Conservation (phyloP, 2,113 vertebrate species). For the Scomber japonicus region DNA sequence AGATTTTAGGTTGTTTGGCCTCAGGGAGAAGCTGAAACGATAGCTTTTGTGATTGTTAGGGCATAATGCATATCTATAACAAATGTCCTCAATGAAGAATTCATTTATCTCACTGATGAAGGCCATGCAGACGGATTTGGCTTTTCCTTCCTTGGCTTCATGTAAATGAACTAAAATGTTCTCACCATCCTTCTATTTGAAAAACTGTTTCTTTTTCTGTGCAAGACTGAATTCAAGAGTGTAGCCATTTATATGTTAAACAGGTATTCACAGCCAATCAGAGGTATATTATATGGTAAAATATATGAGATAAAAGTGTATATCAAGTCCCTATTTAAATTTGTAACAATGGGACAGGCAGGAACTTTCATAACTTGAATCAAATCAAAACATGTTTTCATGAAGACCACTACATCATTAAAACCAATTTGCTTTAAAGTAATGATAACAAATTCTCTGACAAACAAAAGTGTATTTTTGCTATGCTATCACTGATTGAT, state of each 20-base stretch:
- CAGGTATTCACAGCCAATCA: conserved; percentile 61
- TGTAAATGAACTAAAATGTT: conserved; percentile 46
- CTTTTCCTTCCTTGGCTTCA: conserved; percentile 42
- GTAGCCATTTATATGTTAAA: conserved; percentile 76
- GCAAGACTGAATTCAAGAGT: conserved; percentile 49
- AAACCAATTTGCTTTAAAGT: not conserved
- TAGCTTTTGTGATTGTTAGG: conserved; percentile 57
- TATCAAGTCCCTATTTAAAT: conserved; percentile 25
- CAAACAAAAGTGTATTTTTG: not conserved
- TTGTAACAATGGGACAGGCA: not conserved
- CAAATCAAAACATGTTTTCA: not conserved
- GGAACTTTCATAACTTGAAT: not conserved
- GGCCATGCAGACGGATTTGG: conserved; percentile 42
- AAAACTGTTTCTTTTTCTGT: conserved; percentile 39
- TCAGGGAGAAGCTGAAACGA: conserved; percentile 58
- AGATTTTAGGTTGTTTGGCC: conserved; percentile 64
- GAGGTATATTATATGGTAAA: conserved; percentile 49
- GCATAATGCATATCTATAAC: conserved; percentile 71
- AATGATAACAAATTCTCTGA: not conserved
- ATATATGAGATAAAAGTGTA: conserved; percentile 40
- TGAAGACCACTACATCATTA: not conserved
- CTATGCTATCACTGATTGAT: not conserved
- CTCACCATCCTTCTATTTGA: conserved; percentile 29
- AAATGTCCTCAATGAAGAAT: conserved; percentile 66
- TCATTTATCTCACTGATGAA: conserved; percentile 70